These are phyloP conservation scores for Lordiphosa andalusiaca DNA, from an alignment of 2,888 invertebrate species.

Conservation along the genomic window DNA sequence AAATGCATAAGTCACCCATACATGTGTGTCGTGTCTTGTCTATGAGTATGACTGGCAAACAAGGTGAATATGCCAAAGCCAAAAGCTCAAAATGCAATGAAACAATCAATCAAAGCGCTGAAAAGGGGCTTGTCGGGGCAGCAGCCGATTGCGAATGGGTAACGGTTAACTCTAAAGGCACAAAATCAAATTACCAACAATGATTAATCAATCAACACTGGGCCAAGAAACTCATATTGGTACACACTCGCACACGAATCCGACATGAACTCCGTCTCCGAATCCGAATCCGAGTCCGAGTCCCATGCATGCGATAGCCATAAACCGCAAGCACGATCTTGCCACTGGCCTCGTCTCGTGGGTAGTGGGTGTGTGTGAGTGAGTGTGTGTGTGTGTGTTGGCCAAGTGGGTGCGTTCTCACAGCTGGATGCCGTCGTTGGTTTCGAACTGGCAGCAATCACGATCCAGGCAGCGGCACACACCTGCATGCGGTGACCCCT, in stretches of 20 bases:
- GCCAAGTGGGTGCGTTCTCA: constrained; percentile 73
- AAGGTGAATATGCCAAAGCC: constrained; percentile 60
- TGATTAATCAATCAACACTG: constrained; percentile 74
- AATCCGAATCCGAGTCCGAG: constrained; percentile 9
- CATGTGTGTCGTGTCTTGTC: constrained; percentile 46
- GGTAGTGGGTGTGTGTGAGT: constrained; percentile 39
- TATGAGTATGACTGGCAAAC: constrained; percentile 37
- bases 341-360: constrained; percentile 59
- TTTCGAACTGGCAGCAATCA: constrained; percentile 38
- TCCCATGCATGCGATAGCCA: constrained; percentile 33
- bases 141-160: constrained; percentile 30
- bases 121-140: constrained; percentile 58
- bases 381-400: constrained; percentile 24
- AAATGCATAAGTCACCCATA: constrained; percentile 28
- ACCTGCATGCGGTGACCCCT: constrained; percentile 43
- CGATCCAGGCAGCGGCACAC: constrained; percentile 39
- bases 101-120: constrained; percentile 68
- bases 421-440: constrained; percentile 59
- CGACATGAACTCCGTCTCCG: too few relatives aligned
- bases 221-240: constrained; percentile 13
- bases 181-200: constrained; percentile 73
- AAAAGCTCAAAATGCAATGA: constrained; percentile 66
- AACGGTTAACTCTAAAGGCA: constrained; percentile 67
- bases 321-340: constrained; percentile 43
- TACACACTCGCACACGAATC: constrained; percentile 1